A percentile compares a stretch with the other conserved stretches of the same genome.
phyloP scores from a whole-genome alignment of 1,140 invertebrate species.

The Papilio aristodemus region DNA sequence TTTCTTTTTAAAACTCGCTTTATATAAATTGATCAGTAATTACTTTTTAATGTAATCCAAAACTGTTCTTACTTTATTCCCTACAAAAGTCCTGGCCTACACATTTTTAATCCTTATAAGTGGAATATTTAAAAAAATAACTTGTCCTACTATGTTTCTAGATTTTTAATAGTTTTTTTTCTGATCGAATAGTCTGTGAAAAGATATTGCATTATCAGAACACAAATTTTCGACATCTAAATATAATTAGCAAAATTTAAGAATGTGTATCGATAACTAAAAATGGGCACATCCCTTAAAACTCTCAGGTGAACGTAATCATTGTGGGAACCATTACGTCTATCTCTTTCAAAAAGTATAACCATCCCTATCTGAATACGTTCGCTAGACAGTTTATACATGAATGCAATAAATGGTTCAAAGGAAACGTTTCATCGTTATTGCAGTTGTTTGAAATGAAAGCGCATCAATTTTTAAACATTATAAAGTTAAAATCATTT shows the following conservation, averaged over 20 bases:
- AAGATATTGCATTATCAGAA: too few species aligned
- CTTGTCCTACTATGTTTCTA: too few species aligned
- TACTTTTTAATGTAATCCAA: too few species aligned
- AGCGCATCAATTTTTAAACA: not conserved
- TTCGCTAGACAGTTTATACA: slow-evolving; percentile 54
- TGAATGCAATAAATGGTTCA: slow-evolving; percentile 48
- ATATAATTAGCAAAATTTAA: too few species aligned
- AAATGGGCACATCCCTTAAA: slow-evolving; percentile 44
- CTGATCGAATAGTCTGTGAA: too few species aligned
- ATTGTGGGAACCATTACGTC: slow-evolving; percentile 72
- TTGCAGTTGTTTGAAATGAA: slow-evolving; percentile 8
- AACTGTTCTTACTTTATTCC: too few species aligned
- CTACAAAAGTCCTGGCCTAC: too few species aligned
- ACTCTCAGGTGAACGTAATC: slow-evolving; percentile 74
- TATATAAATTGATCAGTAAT: too few species aligned
- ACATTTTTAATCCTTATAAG: too few species aligned
- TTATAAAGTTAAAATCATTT: not conserved
- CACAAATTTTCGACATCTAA: too few species aligned
- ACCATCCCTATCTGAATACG: slow-evolving; percentile 62
- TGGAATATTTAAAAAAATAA: too few species aligned
- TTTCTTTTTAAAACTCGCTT: slow-evolving; percentile 31
- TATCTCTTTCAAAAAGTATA: slow-evolving; percentile 57
- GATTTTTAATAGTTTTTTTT: too few species aligned
- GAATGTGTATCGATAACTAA: slow-evolving; percentile 12
- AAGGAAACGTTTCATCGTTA: slow-evolving; percentile 17